phyloP scores from a whole-genome alignment of 2,888 invertebrate species.

The Amphipoea lucens region DNA sequence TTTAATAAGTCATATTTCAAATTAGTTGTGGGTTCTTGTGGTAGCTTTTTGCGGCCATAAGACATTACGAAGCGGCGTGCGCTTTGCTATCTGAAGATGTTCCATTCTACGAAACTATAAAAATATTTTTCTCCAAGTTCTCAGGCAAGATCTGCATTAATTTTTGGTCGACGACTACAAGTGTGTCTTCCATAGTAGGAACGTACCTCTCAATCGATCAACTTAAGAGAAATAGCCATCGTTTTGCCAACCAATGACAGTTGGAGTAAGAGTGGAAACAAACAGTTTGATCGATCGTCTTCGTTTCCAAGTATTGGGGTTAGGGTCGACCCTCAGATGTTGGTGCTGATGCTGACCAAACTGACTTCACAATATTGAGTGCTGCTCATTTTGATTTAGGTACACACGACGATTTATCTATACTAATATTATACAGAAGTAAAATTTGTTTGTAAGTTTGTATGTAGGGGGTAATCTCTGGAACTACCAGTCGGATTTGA shows the following conservation, averaged over 20 bases:
- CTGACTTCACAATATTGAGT: background rate
- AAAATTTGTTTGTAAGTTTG: too few species aligned
- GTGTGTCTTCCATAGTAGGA: slow-evolving; percentile 20
- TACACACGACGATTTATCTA: background rate
- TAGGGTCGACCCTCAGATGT: background rate
- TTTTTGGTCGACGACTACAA: slow-evolving; percentile 24
- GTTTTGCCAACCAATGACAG: slow-evolving; percentile 29
- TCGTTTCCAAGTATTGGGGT: background rate
- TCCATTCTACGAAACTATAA: background rate
- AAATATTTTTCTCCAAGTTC: slow-evolving; percentile 10
- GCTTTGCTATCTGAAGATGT: slow-evolving; percentile 17
- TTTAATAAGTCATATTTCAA: slow-evolving; percentile 53
- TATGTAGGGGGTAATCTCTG: too few species aligned
- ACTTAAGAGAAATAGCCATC: slow-evolving; percentile 30
- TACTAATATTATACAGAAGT: too few species aligned
- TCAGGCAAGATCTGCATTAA: slow-evolving; percentile 19
- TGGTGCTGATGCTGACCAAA: background rate
- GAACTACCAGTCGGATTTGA: too few species aligned
- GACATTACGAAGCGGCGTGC: slow-evolving; percentile 14
- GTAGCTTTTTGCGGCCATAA: slow-evolving; percentile 35
- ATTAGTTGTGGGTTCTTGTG: slow-evolving; percentile 22
- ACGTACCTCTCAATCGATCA: slow-evolving; percentile 41
- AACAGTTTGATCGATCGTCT: slow-evolving; percentile 38
- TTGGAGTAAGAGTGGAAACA: background rate
- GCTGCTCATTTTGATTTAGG: background rate